Base-by-base conservation (phyloP, 2,888 invertebrate species). In the Barypeithes pellucidus region DNA sequence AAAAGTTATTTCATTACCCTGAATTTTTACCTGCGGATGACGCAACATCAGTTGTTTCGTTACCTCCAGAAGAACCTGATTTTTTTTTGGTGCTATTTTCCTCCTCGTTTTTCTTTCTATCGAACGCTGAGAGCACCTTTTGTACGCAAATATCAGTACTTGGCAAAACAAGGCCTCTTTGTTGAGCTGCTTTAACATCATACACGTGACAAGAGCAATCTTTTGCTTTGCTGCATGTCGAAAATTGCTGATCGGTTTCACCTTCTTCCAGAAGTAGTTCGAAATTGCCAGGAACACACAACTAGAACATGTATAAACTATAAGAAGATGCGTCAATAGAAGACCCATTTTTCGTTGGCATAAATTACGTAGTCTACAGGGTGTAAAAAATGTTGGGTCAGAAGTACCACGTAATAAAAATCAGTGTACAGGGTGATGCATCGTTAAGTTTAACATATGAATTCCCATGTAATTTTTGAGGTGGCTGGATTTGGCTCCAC, bases 211-310 rank as follows among this genome's bases (percentile, higher is more conserved):
- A 77, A 18, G 43, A 54, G 50, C 77, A 77, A 24, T 63, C 65
- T 24, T 68, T 24, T 47, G 60, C 73, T 20, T 24, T 54, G 16
- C 41, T 52, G 20, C 77, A 75, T 12, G 18, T 4, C 0, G 61
- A 22, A 36, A 75, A 72, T 14, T 59, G 20, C 12, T 22, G 22
- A 43, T 43, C 47, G 3, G 11, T 33, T 52, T n/a, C 36, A 16
- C 20, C 7, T 43, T 52, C 33, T 52, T 57, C 43, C 43, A 72
- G 5, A 7, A 74, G 41, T 33, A 22, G 18, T 50, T 77, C 67
- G 75, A 76, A 75, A 11, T 76, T 54, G 14, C 36, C 24, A 1
- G 76, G 76, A 36, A 75, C 59, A 67, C 76, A 76, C 0, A 74
- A 18, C 74, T 74, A 47, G 45, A 71, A 70, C 22, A 52, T 24